Evolutionary conservation across 1,140 invertebrate genomes (phyloP), one percentile per base, ranked within the genome.

Genomic region (Aphelinus atriplicis): DNA sequence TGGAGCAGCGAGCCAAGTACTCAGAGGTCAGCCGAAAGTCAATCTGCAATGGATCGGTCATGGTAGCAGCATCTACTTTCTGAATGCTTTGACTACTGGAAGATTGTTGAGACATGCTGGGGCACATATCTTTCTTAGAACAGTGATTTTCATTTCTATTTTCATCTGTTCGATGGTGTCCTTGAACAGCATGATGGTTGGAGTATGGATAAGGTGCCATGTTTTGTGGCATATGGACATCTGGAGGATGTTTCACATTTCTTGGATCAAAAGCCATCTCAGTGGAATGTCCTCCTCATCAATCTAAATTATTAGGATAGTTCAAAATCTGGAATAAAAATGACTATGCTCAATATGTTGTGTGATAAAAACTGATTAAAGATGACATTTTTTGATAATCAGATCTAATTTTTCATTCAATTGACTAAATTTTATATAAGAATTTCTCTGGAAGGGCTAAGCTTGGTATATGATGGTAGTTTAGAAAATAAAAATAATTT

Each of bases 11-110:
- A 10, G 83, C 84, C 61, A 88, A 80, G 71, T 87, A 88, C 69
- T 88, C 86, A 0, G 87, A 86, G 2, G 86, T 87, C 2, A 86
- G 75, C 79, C 82, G 83, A 70, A 88, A 87, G 66, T 88, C 87
- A 72, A 88, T 87, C 68, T 85, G 83, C 47, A 88, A 65, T 0
- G 88, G 88, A 81, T 90, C 89, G 4, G 89, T 90, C 89, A 90
- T 90, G 1, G 89, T 90, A 1, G 88, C 85, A 2, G 84, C 89
- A 78, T 90, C 89, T 5, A 89, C 87, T 80, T 89, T 89, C 26
- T 89, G 84, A 57, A 85, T 81, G 0, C 84, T 86, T 65, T 87
- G 84, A 0, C 83, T 85, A 5, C 80, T 79, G 2, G 83, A 86
- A 7, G 83, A 84, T 45, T 86, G 85, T 42, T 83, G 81, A n/a